Percentiles rank a stretch among this genome's conserved stretches.
These are phyloP conservation scores for Nanorana parkeri DNA, from an alignment of 2,113 vertebrate genomes.

Conservation along the genomic window DNA sequence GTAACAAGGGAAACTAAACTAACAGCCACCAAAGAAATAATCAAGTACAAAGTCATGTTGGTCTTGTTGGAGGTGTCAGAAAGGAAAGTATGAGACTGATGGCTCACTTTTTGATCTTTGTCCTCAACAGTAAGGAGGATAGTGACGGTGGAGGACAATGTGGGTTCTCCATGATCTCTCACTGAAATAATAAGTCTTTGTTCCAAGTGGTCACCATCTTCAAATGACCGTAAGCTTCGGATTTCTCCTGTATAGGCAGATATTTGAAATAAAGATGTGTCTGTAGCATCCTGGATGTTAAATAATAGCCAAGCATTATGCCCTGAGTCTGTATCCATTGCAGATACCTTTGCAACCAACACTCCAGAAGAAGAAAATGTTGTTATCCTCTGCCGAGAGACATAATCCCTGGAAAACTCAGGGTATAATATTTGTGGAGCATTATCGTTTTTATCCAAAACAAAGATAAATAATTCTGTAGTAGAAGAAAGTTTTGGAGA, in stretches of 20 bases:
- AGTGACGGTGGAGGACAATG: slow-evolving; percentile 81
- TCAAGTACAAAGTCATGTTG: slow-evolving; percentile 67
- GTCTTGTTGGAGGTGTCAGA: slow-evolving; percentile 62
- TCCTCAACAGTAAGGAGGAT: slow-evolving; percentile 84
- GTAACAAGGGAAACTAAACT: slow-evolving; percentile 67
- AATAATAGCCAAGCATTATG: slow-evolving; percentile 88
- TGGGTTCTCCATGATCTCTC: slow-evolving; percentile 80
- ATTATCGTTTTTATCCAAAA: slow-evolving; percentile 80
- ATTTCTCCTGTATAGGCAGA: slow-evolving; percentile 83
- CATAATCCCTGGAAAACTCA: slow-evolving; percentile 64
- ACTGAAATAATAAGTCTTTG: slow-evolving; percentile 82
- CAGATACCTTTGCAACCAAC: slow-evolving; percentile 86
- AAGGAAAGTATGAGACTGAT: slow-evolving; percentile 65
- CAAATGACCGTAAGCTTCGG: slow-evolving; percentile 76
- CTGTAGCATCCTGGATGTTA: slow-evolving; percentile 78
- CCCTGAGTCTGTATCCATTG: slow-evolving; percentile 83
- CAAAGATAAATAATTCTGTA: slow-evolving; percentile 73
- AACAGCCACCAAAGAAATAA: slow-evolving; percentile 69
- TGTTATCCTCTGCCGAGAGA: slow-evolving; percentile 73
- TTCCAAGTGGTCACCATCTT: slow-evolving; percentile 74
- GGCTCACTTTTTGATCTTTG: slow-evolving; percentile 68
- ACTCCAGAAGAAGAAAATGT: slow-evolving; percentile 79
- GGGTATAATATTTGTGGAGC: slow-evolving; percentile 79
- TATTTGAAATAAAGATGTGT: slow-evolving; percentile 80
- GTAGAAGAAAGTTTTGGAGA: slow-evolving; percentile 70